Evolutionary conservation across 2,888 invertebrate genomes (phyloP), one percentile per base, ranked within the genome.

Genomic region (Autographa pulchrina): DNA sequence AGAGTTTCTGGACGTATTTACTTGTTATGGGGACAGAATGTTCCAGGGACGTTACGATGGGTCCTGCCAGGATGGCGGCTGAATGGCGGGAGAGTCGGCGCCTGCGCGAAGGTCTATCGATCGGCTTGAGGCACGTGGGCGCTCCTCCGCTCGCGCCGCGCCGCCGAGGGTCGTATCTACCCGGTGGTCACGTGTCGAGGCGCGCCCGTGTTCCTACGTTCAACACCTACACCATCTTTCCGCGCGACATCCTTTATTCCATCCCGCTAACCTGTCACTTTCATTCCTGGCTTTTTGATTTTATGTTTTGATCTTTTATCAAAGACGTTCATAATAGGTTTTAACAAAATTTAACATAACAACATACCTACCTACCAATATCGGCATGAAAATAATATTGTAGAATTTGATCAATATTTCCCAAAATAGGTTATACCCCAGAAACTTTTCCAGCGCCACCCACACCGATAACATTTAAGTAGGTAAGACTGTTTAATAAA

Each of bases 101-200:
- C 85, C 75, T 85, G 85, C 86, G 86, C 75, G 85, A 80, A 74
- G 68, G 63, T 74, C 35, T 78, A 78, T 77, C 85, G 86, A 80
- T 77, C 74, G 74, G 54, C 48, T 32, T 32, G 68, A 63, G 77
- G 69, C 83, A 81, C 81, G 84, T 85, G 84, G 83, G 76, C 74
- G 79, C 76, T 76, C 65, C 74, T 32, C 62, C 48, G 48, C 48
- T 16, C n/a, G 48, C n/a, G n/a, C n/a, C 43, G 43, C 62, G 48
- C 38, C 38, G 11, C 38, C 63, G 48, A 61, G 70, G 72, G 80
- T 72, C 67, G 59, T 78, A 64, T 80, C 78, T 77, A 9, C 38
- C 38, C 11, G 73, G 62, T 16, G 80, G 56, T 62, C 80, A 84
- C 75, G 82, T 84, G 82, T 43, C 74, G 62, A 61, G 75, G 60